Percentiles rank a stretch among this genome's conserved stretches.
These are phyloP conservation scores for Collichthys lucidus DNA, from an alignment of 2,113 vertebrate species.

Conservation along the genomic window DNA sequence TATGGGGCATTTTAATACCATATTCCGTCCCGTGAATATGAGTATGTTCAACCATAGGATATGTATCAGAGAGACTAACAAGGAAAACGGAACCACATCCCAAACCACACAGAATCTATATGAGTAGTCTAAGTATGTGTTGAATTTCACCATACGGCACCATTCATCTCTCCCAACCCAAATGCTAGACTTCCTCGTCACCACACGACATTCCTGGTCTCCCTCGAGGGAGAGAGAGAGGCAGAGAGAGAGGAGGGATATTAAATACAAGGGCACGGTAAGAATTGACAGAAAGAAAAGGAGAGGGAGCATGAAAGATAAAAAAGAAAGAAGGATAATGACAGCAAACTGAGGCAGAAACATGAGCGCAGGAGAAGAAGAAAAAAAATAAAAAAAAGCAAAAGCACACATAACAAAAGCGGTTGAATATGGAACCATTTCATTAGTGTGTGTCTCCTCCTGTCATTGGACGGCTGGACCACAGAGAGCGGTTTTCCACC, in stretches of 20 bases:
- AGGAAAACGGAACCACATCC: conserved; percentile 55
- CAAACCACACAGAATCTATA: conserved; percentile 62
- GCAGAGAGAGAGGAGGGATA: conserved; percentile 10
- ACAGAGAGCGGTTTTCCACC: conserved; percentile 62
- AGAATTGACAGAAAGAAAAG: conserved; percentile 16
- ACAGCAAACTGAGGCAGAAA: conserved; percentile 38
- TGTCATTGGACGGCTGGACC: conserved; percentile 70
- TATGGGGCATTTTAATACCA: conserved; percentile 45
- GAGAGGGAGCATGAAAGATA: conserved; percentile 19
- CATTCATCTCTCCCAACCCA: conserved; percentile 51
- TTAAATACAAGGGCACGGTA: background rate
- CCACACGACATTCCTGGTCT: conserved; percentile 61
- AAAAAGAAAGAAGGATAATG: conserved; percentile 37
- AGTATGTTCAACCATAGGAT: conserved; percentile 33
- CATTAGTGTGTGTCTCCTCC: conserved; percentile 75
- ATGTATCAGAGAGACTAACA: conserved; percentile 52
- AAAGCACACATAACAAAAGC: conserved; percentile 34
- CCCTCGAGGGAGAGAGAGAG: conserved; percentile 31
- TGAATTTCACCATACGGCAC: conserved; percentile 56
- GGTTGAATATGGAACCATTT: conserved; percentile 76
- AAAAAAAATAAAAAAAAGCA: conserved; percentile 2
- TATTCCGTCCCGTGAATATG: conserved; percentile 38
- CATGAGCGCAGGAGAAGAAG: conserved; percentile 28
- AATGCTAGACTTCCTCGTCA: conserved; percentile 54
- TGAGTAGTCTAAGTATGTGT: conserved; percentile 53